Evolutionary conservation across 2,797 vertebrate species (phyloP).

Genomic region (Acipenser transmontanus): DNA sequence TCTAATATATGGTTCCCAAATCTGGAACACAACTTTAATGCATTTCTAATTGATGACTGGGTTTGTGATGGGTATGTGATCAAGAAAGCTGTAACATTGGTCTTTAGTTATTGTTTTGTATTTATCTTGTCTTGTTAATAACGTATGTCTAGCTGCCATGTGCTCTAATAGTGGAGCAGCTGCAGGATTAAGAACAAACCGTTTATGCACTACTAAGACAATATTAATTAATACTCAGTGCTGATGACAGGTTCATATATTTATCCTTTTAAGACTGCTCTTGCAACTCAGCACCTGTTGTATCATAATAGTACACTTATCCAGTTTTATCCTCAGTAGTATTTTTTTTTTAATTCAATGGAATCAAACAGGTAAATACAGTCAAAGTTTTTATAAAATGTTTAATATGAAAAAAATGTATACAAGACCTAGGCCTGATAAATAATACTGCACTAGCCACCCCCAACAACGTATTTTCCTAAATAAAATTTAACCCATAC

Average conservation of each 20-base stretch:
- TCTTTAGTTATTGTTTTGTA: constrained; percentile 17
- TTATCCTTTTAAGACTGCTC: constrained; percentile 22
- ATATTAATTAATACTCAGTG: constrained; percentile 18
- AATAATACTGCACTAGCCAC: constrained; percentile 12
- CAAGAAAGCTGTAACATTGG: constrained; percentile 13
- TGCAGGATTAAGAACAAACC: constrained; percentile 14
- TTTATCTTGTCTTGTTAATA: constrained; percentile 16
- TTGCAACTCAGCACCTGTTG: constrained; percentile 5
- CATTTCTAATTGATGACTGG: neutral
- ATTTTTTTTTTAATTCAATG: neutral
- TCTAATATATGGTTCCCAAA: constrained; percentile 6
- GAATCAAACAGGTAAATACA: neutral
- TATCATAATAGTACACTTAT: constrained; percentile 2
- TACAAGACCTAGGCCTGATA: constrained; percentile 19
- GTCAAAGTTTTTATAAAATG: neutral
- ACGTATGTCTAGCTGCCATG: neutral
- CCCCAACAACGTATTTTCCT: constrained; percentile 16
- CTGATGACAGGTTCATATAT: constrained; percentile 15
- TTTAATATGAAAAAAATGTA: constrained; percentile 7
- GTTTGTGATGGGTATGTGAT: neutral
- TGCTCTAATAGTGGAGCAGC: constrained; percentile 4
- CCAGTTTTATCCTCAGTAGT: neutral
- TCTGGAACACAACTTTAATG: neutral
- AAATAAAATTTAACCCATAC: neutral
- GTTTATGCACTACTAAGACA: constrained; percentile 10